A percentile compares a stretch with the other conserved stretches of the same genome.
Evolutionary conservation across 2,113 vertebrate species (phyloP).

Genomic region (Solenodon paradoxus): DNA sequence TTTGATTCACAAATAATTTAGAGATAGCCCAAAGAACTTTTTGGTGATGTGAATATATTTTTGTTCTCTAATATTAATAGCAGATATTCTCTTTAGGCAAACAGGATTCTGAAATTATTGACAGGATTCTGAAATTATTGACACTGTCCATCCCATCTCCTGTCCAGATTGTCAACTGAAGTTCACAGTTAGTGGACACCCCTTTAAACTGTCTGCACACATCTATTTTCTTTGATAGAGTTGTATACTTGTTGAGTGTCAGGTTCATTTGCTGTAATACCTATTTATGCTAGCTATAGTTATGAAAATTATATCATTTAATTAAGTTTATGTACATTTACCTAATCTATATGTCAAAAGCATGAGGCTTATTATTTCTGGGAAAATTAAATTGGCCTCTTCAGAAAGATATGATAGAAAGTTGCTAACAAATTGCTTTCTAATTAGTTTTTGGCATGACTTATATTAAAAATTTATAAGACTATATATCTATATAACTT

Average conservation of each 20-base stretch:
- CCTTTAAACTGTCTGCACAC: neutral
- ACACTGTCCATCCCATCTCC: neutral
- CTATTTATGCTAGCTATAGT: neutral
- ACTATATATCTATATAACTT: neutral
- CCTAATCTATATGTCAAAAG: neutral
- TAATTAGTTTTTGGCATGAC: neutral
- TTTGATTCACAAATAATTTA: neutral
- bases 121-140: too few relatives aligned
- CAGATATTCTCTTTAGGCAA: neutral
- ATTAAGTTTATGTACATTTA: neutral
- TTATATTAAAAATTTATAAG: neutral
- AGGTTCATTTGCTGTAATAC: neutral
- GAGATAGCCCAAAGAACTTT: neutral
- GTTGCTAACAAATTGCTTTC: neutral
- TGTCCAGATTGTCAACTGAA: neutral
- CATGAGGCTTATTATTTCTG: neutral
- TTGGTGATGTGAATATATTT: neutral
- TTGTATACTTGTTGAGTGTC: neutral
- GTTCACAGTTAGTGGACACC: neutral
- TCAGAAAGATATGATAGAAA: neutral
- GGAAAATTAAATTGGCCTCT: neutral
- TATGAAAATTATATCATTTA: neutral
- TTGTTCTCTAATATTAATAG: neutral
- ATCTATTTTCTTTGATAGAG: neutral
- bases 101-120: too few relatives aligned